These are phyloP conservation scores for Pristionchus exspectatus DNA, from an alignment of 2,888 invertebrate species.

Conservation along the genomic window DNA sequence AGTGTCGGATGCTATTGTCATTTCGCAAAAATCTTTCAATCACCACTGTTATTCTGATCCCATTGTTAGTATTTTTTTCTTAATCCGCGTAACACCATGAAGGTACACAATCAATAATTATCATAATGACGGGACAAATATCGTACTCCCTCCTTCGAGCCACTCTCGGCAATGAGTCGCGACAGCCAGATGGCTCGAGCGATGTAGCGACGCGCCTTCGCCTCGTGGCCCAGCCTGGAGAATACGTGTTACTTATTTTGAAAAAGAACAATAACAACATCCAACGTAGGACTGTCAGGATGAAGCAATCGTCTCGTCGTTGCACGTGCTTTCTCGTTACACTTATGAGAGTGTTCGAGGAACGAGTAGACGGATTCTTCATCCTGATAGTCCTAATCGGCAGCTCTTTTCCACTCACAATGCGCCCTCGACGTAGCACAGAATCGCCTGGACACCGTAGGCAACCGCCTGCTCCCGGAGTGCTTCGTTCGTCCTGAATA, in stretches of 20 bases:
- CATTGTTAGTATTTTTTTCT: too few species aligned
- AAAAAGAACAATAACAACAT: too few species aligned
- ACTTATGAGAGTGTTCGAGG: background rate
- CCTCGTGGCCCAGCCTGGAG: background rate
- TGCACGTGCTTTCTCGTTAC: background rate
- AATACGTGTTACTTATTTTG: too few species aligned
- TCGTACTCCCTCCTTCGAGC: background rate
- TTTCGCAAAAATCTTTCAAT: too few species aligned
- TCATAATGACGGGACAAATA: background rate
- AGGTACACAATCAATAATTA: background rate
- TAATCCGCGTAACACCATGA: too few species aligned
- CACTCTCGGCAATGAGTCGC: constrained; percentile 24
- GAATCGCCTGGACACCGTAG: constrained; percentile 4
- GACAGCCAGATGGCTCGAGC: constrained; percentile 38
- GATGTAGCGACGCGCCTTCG: constrained; percentile 44
- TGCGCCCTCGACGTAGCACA: constrained; percentile 47
- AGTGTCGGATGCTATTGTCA: too few species aligned
- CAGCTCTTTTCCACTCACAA: background rate
- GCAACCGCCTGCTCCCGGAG: background rate
- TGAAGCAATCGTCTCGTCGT: background rate
- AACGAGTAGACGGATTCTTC: background rate
- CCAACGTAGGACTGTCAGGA: too few species aligned
- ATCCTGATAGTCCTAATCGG: too few species aligned
- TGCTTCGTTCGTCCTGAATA: background rate
- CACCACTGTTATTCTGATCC: too few species aligned